Evolutionary conservation across 2,888 invertebrate species (phyloP), one percentile per base, ranked within the genome.

Genomic region (Anoncus sp.): DNA sequence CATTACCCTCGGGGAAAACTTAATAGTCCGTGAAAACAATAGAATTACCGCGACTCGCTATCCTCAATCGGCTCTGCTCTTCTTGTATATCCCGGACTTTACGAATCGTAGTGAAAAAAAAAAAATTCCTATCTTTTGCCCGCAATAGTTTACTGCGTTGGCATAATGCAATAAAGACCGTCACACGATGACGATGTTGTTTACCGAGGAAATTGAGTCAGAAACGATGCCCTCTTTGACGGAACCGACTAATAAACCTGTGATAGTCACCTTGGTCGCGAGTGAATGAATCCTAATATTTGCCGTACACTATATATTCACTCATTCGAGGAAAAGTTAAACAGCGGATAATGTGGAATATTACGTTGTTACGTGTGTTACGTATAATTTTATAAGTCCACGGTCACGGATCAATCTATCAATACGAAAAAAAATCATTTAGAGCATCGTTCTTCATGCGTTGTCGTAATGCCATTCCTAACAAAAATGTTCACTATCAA

Each of bases 1-100:
- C 86, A 91, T 91, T 91, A 90, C 87, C 85, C 87, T 74, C 78
- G 75, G 85, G 85, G 87, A n/a, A 83, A 88, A 90, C 89, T 91
- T 91, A 91, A 91, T 91, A 91, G 91, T 88, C 91, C 91, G 90
- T 91, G 90, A 91, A 91, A 88, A 91, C 91, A 91, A 91, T 91
- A 89, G 91, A 91, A 91, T 91, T 91, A 90, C 89, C n/a, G 84
- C 84, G 84, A 62, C 71, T 57, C 51, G 59, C 79, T 75, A 75
- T 79, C 75, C 75, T 79, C 75, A 47, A 66, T 72, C 75, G 63
- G 27, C 22, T 3, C 18, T 31, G 22, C 57, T 31, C 18, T 69
- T 72, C 60, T 57, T 35, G 63, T 70, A n/a, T n/a, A n/a, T 63
- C 65, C 59, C 72, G 75, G 75, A 75, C 78, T 67, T 75, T 63